Evolutionary conservation across 2,888 invertebrate species (phyloP), one percentile per base, ranked within the genome.

Genomic region (Dastarcus helophoroides): DNA sequence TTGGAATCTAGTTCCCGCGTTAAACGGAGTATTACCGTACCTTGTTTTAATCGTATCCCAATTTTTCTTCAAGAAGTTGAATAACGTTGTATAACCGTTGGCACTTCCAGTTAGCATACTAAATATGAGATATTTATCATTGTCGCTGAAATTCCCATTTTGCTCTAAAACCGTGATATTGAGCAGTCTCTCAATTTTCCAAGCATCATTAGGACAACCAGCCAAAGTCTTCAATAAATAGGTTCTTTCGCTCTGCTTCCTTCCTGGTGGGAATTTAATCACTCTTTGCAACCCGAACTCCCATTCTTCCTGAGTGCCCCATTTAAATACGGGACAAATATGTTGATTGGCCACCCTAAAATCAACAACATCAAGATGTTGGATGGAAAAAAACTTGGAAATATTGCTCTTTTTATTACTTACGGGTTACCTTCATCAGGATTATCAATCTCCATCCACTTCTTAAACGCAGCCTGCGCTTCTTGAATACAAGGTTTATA

Each of bases 371-470:
- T n/a, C 6, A 19, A 19, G n/a, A 7, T 19, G 19, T 8, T 23
- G 7, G 23, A 23, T 7, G 8, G 6, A 23, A 23, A 7, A 23
- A 23, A 7, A 6, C 7, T 23, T 8, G 6, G 6, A 7, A 9
- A 9, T 9, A 7, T 23, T 8, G 5, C 23, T 8, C 7, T 8
- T 23, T 23, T 23, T 23, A 27, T 31, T 41, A 70, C 76, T 71
- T 56, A 86, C 85, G 82, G 82, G 55, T 81, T 84, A 42, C 81
- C 79, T 47, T 75, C 76, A 57, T 83, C 81, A 4, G 84, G 83
- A 45, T 76, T 73, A 21, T 72, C 68, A 11, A 69, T 71, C 25
- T 72, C 67, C 73, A 83, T 77, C 86, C 88, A 88, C 43, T 75
- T 70, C 31, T 68, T 67, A 54, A 69, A 89, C 19, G 77, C 76